Percentiles rank a stretch among this genome's conserved stretches.
phyloP scores from a whole-genome alignment of 2,888 invertebrate genomes.

The Gordius sp. region DNA sequence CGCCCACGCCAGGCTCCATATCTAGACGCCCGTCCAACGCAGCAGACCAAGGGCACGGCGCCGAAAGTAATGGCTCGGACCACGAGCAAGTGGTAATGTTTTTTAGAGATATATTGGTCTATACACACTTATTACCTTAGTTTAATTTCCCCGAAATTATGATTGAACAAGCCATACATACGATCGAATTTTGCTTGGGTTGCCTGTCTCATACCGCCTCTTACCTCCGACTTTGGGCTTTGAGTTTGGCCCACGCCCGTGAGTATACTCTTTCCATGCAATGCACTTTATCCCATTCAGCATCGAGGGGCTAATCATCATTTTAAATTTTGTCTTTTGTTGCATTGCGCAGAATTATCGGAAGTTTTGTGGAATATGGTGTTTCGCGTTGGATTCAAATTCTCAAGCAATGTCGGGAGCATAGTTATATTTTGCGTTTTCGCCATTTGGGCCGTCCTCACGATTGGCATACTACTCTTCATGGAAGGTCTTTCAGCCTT shows the following conservation, averaged over 20 bases:
- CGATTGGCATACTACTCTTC: slow-evolving; percentile 26
- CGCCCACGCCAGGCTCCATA: no score
- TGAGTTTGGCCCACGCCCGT: slow-evolving; percentile 27
- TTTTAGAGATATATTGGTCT: no score
- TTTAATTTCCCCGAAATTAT: slow-evolving; percentile 25
- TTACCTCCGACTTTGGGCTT: slow-evolving; percentile 27
- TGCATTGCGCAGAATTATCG: slow-evolving; percentile 38
- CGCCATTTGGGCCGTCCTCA: slow-evolving; percentile 25
- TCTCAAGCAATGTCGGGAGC: slow-evolving; percentile 20
- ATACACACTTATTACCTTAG: no score
- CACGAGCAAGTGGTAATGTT: no score
- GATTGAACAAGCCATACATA: slow-evolving; percentile 27
- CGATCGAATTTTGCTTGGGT: slow-evolving; percentile 27
- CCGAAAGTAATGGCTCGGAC: no score
- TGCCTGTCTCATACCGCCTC: slow-evolving; percentile 28
- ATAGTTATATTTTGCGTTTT: slow-evolving; percentile 23
- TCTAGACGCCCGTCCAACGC: no score
- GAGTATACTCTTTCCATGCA: slow-evolving; percentile 19
- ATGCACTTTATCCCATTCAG: no score
- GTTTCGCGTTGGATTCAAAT: slow-evolving; percentile 42
- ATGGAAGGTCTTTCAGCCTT: slow-evolving; percentile 28
- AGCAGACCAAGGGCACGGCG: no score
- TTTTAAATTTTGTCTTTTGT: not conserved
- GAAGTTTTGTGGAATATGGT: slow-evolving; percentile 66
- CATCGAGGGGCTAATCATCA: no score